Evolutionary conservation across 2,888 invertebrate genomes (phyloP).

Genomic region (Drosophila robusta): DNA sequence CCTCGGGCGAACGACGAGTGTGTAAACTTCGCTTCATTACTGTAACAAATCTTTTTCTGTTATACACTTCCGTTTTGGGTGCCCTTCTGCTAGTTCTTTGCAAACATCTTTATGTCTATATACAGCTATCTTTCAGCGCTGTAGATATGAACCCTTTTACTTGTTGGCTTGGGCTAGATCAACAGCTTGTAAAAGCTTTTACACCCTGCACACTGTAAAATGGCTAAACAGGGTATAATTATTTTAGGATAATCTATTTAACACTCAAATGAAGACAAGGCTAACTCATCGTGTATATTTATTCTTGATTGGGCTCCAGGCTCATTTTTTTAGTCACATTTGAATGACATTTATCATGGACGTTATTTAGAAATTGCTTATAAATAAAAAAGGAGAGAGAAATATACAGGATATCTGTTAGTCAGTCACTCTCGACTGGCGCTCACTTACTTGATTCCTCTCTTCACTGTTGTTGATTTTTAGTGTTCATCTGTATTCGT

Average conservation of each 20-base stretch:
- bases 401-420: neutral
- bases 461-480: neutral
- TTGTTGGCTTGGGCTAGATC: constrained; percentile 6
- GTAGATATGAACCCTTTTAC: neutral
- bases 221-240: neutral
- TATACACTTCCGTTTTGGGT: neutral
- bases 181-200: constrained; percentile 13
- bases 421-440: neutral
- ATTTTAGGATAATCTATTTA: too few species aligned
- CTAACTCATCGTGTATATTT: too few species aligned
- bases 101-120: neutral
- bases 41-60: constrained; percentile 34
- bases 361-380: too few species aligned
- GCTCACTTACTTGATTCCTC: neutral
- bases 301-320: too few species aligned
- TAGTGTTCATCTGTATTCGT: neutral
- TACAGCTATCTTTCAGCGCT: neutral
- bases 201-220: neutral
- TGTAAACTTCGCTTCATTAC: constrained; percentile 47
- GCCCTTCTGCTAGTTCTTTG: neutral
- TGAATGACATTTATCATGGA: too few species aligned
- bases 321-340: too few species aligned
- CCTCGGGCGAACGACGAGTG: constrained; percentile 9
- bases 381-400: too few species aligned
- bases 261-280: too few species aligned